These are phyloP conservation scores for Pantherophis alleghaniensis DNA, from an alignment of 2,797 vertebrate genomes.

Conservation along the genomic window DNA sequence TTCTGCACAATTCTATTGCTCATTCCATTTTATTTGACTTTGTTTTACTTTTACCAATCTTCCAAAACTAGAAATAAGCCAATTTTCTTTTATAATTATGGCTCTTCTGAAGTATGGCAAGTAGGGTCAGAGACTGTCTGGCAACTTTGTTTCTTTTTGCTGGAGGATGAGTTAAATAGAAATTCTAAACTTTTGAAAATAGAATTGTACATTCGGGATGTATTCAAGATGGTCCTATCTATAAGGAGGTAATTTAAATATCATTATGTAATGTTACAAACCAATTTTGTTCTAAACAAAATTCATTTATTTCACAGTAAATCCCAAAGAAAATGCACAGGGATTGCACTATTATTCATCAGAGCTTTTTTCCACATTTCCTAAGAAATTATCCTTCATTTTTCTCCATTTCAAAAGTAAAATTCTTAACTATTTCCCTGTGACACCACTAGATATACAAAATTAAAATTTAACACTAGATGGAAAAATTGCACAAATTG, in stretches of 20 bases:
- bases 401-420: conserved; percentile 22
- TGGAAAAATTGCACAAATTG: not conserved
- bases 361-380: not conserved
- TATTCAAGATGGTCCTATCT: conserved; percentile 1
- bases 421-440: conserved; percentile 17
- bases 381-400: conserved; percentile 9
- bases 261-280: not conserved
- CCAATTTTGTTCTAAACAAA: not conserved
- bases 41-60: not conserved
- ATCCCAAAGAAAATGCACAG: not conserved
- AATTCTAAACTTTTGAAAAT: not conserved
- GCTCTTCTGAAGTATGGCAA: not conserved
- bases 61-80: not conserved
- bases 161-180: not conserved
- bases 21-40: not conserved
- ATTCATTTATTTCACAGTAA: not conserved
- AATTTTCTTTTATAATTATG: not conserved
- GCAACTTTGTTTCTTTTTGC: not conserved
- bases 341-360: not conserved
- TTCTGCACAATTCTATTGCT: not conserved
- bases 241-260: not conserved
- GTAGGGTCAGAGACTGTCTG: not conserved
- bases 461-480: conserved; percentile 21
- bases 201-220: not conserved
- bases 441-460: conserved; percentile 10